Percentiles rank a stretch among this genome's conserved stretches.
phyloP scores from a whole-genome alignment of 2,113 vertebrate genomes.

The Lasiurus cinereus region DNA sequence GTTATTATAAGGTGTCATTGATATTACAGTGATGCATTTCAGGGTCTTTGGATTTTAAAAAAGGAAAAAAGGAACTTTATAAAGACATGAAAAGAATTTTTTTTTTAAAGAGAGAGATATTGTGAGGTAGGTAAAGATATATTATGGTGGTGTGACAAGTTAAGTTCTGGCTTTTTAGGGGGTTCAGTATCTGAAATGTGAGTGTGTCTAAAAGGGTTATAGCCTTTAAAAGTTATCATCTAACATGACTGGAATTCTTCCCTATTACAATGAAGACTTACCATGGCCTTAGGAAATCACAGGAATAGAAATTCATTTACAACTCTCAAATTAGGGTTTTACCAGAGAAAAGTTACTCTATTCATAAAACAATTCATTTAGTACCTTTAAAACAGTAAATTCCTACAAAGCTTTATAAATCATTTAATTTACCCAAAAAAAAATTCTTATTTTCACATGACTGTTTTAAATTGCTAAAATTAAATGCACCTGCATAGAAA shows the following conservation, averaged over 20 bases:
- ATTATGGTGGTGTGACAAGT: not conserved
- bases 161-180: not conserved
- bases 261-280: not conserved
- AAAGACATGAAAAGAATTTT: not conserved
- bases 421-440: not conserved
- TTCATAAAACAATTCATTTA: conserved; percentile 1
- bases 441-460: not conserved
- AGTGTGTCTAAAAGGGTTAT: not conserved
- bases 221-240: conserved; percentile 19
- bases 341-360: not conserved
- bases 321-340: conserved; percentile 11
- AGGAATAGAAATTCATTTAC: conserved; percentile 2
- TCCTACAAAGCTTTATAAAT: not conserved
- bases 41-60: not conserved
- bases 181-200: not conserved
- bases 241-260: not conserved
- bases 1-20: not conserved
- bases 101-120: not conserved
- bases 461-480: conserved; percentile 50
- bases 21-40: not conserved
- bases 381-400: conserved; percentile 32
- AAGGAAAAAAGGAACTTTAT: not conserved
- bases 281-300: not conserved
- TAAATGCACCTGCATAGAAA: conserved; percentile 29
- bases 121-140: not conserved